Base-by-base conservation (phyloP, 1,140 invertebrate genomes). In the Adoxophyes honmai region DNA sequence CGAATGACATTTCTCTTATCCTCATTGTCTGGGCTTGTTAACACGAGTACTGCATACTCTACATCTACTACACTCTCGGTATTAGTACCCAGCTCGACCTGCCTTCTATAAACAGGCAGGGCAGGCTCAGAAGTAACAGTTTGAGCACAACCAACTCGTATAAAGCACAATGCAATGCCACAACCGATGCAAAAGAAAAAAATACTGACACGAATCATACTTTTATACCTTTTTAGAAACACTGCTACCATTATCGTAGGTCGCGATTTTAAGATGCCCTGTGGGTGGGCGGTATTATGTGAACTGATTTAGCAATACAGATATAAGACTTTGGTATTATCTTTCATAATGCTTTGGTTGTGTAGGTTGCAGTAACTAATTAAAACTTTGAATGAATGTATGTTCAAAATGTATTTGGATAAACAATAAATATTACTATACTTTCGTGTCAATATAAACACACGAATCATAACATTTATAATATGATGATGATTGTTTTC, bases 141-240 rank as follows among this genome's bases (percentile, higher is more conserved):
- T 59, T 64, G 54, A 42, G 64, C 72, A 68, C 85, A 88, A 18
- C 85, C 81, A 4, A 86, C 63, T 18, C 62, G 65, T 34, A 82
- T 52, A 13, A 83, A 81, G 64, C 71, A 79, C 16, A 86, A 65
- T 4, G 83, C 76, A 16, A 85, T 58, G 34, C 66, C 68, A 70
- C 80, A 86, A 36, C 83, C 83, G 48, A 86, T 35, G 62, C 84
- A 86, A 66, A 88, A 88, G 54, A 82, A 82, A 38, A 86, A 75
- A 38, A 83, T 53, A 64, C 79, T 75, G 10, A 62, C 44, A 0
- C 86, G 62, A 56, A 83, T 69, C 78, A 86, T 84, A 42, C 42
- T 75, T 72, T 62, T 82, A 57, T 85, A 73, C 64, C 69, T 80
- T 60, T 60, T 74, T 16, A 77, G 34, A 38, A 64, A 68, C 15